Evolutionary conservation across 2,113 vertebrate species (phyloP), one percentile per base, ranked within the genome.

Genomic region (Ailurus styani): DNA sequence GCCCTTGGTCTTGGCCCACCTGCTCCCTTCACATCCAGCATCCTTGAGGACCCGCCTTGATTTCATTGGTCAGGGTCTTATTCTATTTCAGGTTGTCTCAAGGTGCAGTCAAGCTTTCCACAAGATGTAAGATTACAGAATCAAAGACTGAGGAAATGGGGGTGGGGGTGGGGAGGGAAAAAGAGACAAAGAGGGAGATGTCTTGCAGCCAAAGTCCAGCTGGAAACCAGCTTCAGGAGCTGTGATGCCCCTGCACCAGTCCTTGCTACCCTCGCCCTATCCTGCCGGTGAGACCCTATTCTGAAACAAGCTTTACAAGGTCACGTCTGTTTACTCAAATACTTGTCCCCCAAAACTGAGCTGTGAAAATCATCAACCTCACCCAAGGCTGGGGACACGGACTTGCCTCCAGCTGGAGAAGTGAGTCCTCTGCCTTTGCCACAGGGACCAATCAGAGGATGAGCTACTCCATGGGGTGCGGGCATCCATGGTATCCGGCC

Each of bases 381-480:
- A 98, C 98, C 99, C 98, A 97, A 98, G 98, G 91, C 98, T 98
- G 96, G 96, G 96, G 97, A 97, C 98, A 98, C 96, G 97, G 98
- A 99, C 99, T 98, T 99, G 98, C 99, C 99, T 99, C 98, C 98
- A 99, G 99, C 99, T 98, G 97, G 88, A 97, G 99, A 99, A 99
- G 98, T 97, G 96, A 99, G 99, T 99, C 99, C 99, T 99, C 99
- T 99, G 99, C 99, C 99, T 99, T 99, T 99, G 99, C 99, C 98
- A 98, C 99, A 99, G 99, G 99, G 99, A 99, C 99, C 99, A 99
- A 99, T 99, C 99, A 99, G 99, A 98, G 98, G 99, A 98, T 98
- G 99, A 99, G 99, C 99, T 98, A 98, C 99, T 99, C 99, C 99
- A 99, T 99, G 99, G 99, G 99, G 99, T 99, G n/a, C 96, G 78